Evolutionary conservation across 2,888 invertebrate genomes (phyloP), one percentile per base, ranked within the genome.

Genomic region (Melitaea athalia): DNA sequence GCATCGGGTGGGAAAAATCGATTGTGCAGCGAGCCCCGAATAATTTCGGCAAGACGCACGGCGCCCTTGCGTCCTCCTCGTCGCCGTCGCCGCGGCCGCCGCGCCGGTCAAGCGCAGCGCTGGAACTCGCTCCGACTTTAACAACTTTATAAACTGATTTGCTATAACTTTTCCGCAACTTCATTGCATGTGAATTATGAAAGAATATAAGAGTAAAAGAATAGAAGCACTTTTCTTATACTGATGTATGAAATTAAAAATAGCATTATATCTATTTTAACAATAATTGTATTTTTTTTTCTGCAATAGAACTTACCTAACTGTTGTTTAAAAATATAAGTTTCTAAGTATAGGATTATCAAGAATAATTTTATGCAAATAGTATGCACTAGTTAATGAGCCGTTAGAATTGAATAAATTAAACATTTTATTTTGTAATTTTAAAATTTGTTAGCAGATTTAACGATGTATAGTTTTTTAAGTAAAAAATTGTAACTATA

Each of bases 1-100:
- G 92, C 92, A 91, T 91, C 92, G 92, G 92, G 91, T 88, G 89
- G 92, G 92, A 92, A 92, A 92, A 92, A 93, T 93, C 93, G 93
- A 93, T 93, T 92, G 91, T 92, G 92, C 91, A 91, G 89, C 91
- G 89, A 88, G 91, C 89, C 88, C 91, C 92, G 89, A 92, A 92
- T 91, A 90, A 91, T 91, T 92, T 92, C 86, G 92, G 91, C 91
- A 92, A 92, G 92, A 92, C 92, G 91, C 91, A 91, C 90, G 92
- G 92, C 91, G 91, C 91, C 91, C 90, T 90, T 89, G 91, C 87
- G 84, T 87, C 85, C 85, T 82, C 86, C 77, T 69, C 74, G 77
- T 63, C 74, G 75, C 72, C 71, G 74, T 67, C 73, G 76, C 74
- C 79, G 79, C 43, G 59, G 68, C 61, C 64, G 59, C 60, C 47